Evolutionary conservation across 2,113 vertebrate species (phyloP), one percentile per base, ranked within the genome.

Genomic region (Piprites chloris): DNA sequence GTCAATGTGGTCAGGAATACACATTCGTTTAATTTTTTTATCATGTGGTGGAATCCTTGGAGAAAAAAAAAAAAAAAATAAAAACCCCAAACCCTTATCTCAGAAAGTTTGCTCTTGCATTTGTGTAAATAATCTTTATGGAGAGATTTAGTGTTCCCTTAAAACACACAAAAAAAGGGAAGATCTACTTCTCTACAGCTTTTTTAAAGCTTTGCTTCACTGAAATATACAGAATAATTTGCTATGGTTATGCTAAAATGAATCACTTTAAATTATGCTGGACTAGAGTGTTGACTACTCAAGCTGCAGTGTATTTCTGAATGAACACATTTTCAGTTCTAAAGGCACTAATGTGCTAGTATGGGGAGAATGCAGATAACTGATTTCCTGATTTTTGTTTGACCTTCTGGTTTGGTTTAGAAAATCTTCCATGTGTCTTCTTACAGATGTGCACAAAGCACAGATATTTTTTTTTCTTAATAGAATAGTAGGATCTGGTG

Each of bases 181-280:
- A 37, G 1, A 55, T 56, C 10, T 76, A 2, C 87, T 87, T 69
- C 47, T 92, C 33, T 77, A 73, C 17, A 56, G 32, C 3, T 46
- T 74, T 58, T 53, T 46, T 6, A 80, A 92, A 85, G 81, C 84
- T 87, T 90, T 95, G 95, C 94, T 95, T 95, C 87, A 87, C 67
- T 95, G 95, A 93, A 96, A 92, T 94, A 92, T 5, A 50, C 79
- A 91, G 90, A 93, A 55, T 75, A 86, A 87, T 71, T 91, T 81
- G 55, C 30, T 78, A 27, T 85, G 39, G 27, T 87, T 87, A 23
- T 85, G n/a, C 50, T 87, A 30, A 69, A 73, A 79, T 46, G 26
- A 62, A 71, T 75, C 8, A 53, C 19, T 58, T 50, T 5, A 39
- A 85, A 66, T 89, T 76, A 22, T n/a, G 44, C 24, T 73, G 27